Conservation (phyloP, 1,140 invertebrate species). For the Berghia stephanieae region DNA sequence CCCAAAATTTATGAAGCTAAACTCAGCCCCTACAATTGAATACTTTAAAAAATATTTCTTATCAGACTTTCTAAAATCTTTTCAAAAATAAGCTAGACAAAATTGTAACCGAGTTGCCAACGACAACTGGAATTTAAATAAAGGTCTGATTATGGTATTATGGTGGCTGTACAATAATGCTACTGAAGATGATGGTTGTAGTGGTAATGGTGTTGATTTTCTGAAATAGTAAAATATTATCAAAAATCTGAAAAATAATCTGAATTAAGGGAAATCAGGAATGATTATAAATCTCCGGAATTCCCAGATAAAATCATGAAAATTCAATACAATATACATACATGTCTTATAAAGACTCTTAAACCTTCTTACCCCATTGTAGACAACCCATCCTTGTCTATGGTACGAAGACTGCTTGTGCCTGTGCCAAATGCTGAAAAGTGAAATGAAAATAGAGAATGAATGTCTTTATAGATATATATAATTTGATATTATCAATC, state of each 20-base stretch:
- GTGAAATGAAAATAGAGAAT: background rate
- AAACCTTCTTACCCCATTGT: constrained; percentile 32
- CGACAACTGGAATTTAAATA: no score
- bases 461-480: no score
- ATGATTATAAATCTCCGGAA: background rate
- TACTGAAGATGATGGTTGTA: no score
- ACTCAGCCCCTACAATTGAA: no score
- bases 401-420: constrained; percentile 37
- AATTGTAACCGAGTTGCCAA: no score
- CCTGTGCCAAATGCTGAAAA: constrained; percentile 30
- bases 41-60: no score
- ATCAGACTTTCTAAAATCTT: no score
- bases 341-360: background rate
- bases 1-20: no score
- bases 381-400: background rate
- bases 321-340: background rate
- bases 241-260: background rate
- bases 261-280: background rate
- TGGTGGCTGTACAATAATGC: no score
- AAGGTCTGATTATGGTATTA: no score
- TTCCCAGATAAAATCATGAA: background rate
- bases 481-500: no score
- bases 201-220: background rate
- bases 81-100: no score
- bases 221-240: background rate